phyloP scores from a whole-genome alignment of 2,888 invertebrate species.

The Pachymerium ferrugineum region DNA sequence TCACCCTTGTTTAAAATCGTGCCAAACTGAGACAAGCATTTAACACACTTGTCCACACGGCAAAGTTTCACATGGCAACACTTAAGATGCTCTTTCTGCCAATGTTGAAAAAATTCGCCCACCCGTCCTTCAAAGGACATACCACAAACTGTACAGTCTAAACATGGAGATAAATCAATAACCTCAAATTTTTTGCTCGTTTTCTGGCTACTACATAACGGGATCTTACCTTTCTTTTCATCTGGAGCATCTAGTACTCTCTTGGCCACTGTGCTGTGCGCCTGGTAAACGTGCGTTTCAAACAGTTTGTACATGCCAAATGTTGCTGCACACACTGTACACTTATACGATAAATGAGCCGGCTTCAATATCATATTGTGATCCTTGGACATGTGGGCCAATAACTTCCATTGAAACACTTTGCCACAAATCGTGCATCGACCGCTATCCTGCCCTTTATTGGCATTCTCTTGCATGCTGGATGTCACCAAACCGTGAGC shows the following conservation, averaged over 20 bases:
- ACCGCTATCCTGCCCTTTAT: conserved; percentile 88
- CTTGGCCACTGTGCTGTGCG: conserved; percentile 83
- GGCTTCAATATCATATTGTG: conserved; percentile 88
- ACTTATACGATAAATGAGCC: conserved; percentile 88
- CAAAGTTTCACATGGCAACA: conserved; percentile 38
- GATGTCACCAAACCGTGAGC: conserved; percentile 91
- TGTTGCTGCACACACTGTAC: conserved; percentile 89
- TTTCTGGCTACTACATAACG: background rate
- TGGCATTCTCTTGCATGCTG: conserved; percentile 92
- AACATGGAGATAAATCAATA: background rate
- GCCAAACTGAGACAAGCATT: conserved; percentile 35
- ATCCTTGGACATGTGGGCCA: conserved; percentile 86
- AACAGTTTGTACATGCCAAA: conserved; percentile 94
- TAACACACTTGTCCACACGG: conserved; percentile 40
- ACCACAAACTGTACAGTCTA: conserved; percentile 37
- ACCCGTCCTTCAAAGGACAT: background rate
- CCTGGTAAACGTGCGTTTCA: conserved; percentile 88
- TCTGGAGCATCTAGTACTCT: conserved; percentile 42
- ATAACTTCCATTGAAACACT: conserved; percentile 86
- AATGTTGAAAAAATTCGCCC: conserved; percentile 36
- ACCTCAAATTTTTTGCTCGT: background rate
- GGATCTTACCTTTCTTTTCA: conserved; percentile 25
- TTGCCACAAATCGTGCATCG: conserved; percentile 92
- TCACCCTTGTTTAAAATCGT: conserved; percentile 17
- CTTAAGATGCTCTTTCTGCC: conserved; percentile 38